Percentiles rank a stretch among this genome's conserved stretches.
These are phyloP conservation scores for Cyprinodon tularosa DNA, from an alignment of 2,113 vertebrate genomes.

Conservation along the genomic window DNA sequence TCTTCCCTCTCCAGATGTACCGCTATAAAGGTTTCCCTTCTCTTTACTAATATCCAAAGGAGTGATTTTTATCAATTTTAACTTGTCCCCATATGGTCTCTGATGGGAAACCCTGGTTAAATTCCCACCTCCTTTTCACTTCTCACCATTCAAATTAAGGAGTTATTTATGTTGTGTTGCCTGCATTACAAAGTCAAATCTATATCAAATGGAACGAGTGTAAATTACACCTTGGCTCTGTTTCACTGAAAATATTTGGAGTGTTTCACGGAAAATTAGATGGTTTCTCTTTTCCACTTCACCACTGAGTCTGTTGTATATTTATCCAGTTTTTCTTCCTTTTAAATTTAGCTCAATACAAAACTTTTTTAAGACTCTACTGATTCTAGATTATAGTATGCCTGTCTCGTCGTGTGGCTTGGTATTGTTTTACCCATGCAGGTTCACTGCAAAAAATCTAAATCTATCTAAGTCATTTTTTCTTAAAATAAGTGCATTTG, in stretches of 20 bases:
- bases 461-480: no score
- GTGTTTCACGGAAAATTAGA: constrained; percentile 34
- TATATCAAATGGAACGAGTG: constrained; percentile 37
- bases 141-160: no score
- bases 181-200: constrained; percentile 24
- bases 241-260: constrained; percentile 48
- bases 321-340: constrained; percentile 15
- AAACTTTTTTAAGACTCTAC: constrained; percentile 50
- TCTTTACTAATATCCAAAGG: neutral
- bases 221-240: constrained; percentile 57
- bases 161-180: neutral
- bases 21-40: neutral
- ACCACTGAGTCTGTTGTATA: constrained; percentile 29
- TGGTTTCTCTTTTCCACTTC: constrained; percentile 27
- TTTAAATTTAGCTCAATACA: constrained; percentile 53
- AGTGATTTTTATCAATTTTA: no score
- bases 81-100: no score
- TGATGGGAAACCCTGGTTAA: no score
- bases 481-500: no score
- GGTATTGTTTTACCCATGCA: constrained; percentile 17
- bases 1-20: neutral
- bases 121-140: no score
- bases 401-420: neutral
- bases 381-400: neutral
- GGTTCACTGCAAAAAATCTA: no score